These are phyloP conservation scores for Hirundo rustica DNA, from an alignment of 2,797 vertebrate species.

Conservation along the genomic window DNA sequence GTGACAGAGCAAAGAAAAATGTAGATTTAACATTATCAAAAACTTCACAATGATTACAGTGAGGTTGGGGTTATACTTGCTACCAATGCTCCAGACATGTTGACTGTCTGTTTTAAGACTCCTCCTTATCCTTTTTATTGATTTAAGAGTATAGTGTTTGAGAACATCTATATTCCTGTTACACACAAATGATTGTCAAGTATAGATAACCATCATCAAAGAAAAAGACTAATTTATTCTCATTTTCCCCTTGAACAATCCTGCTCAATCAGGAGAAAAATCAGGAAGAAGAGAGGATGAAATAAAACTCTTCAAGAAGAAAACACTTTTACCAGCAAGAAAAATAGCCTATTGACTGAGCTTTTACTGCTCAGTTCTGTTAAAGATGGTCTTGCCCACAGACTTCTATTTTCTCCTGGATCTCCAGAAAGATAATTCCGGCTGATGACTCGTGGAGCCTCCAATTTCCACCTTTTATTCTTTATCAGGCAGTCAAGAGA, in stretches of 20 bases:
- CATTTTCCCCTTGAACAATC: background rate
- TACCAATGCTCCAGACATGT: background rate
- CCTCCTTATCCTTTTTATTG: background rate
- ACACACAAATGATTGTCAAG: background rate
- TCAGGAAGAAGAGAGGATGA: background rate
- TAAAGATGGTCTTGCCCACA: background rate
- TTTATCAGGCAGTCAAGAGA: slow-evolving; percentile 2
- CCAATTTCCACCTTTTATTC: slow-evolving; percentile 18
- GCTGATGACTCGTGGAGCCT: background rate
- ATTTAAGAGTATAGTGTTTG: background rate
- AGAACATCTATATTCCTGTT: background rate
- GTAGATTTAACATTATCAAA: background rate
- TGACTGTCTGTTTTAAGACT: background rate
- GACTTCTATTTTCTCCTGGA: slow-evolving; percentile 10
- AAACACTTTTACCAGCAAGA: background rate
- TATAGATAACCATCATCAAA: background rate
- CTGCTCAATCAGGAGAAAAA: slow-evolving; percentile 9
- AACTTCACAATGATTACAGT: background rate
- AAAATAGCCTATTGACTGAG: background rate
- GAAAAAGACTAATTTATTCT: background rate
- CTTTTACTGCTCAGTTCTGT: background rate
- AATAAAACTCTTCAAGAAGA: background rate
- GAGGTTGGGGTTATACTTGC: background rate
- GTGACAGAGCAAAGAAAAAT: background rate
- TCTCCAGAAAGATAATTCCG: slow-evolving; percentile 16